Conservation (phyloP, 2,113 vertebrate species). For the Aldabrachelys gigantea region DNA sequence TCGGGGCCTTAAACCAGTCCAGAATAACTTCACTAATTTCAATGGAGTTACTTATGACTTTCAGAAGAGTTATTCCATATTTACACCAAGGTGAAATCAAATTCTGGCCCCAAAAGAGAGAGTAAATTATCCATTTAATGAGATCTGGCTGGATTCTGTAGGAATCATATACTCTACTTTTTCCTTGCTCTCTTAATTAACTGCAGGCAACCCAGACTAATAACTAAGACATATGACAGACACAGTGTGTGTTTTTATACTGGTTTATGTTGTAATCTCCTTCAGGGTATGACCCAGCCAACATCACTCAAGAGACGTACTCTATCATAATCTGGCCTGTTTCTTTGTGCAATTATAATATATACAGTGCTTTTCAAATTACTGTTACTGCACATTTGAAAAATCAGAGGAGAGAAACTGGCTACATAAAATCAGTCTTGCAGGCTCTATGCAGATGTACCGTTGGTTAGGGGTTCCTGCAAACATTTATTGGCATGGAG, state of each 20-base stretch:
- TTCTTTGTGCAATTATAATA: conserved; percentile 28
- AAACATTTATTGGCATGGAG: neutral
- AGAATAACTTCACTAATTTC: neutral
- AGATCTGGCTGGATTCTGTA: conserved; percentile 5
- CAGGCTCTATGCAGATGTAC: neutral
- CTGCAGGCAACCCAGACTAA: conserved; percentile 60
- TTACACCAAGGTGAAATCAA: conserved; percentile 6
- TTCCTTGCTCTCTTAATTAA: conserved; percentile 14
- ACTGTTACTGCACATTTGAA: neutral
- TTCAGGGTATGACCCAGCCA: conserved; percentile 43
- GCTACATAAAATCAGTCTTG: neutral
- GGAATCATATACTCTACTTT: neutral
- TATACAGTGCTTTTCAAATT: conserved; percentile 22
- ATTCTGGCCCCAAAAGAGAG: neutral
- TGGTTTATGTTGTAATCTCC: conserved; percentile 44
- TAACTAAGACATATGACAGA: conserved; percentile 40
- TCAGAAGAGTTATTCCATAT: neutral
- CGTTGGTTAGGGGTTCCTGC: neutral
- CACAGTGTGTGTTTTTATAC: conserved; percentile 50
- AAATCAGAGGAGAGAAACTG: neutral
- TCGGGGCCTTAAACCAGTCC: neutral
- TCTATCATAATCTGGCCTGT: conserved; percentile 60
- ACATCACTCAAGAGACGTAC: conserved; percentile 45
- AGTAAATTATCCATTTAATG: conserved; percentile 19
- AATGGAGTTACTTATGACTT: neutral